Percentiles rank a stretch among this genome's conserved stretches.
Conservation (phyloP, 2,888 invertebrate genomes). For the Drosophila bunnanda region DNA sequence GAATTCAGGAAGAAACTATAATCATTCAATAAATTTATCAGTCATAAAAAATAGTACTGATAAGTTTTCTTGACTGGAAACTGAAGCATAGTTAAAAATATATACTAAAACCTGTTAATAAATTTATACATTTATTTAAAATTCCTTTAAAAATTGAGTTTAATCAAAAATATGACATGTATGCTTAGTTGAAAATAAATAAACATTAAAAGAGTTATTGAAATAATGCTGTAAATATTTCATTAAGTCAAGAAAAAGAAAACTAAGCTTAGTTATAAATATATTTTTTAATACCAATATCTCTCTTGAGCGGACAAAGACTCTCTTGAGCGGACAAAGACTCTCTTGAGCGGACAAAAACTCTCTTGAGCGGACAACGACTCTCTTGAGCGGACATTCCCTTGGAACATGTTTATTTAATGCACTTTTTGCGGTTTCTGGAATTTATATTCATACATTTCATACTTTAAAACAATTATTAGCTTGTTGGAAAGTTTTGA, state of each 20-base stretch:
- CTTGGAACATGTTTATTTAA: not conserved
- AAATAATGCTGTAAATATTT: no score
- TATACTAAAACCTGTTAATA: no score
- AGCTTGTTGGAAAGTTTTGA: constrained; percentile 7
- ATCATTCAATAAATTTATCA: no score
- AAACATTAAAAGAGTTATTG: no score
- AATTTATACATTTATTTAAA: no score
- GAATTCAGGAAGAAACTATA: not conserved
- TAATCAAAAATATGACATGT: no score
- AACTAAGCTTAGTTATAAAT: not conserved
- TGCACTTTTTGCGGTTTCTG: not conserved
- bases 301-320: not conserved
- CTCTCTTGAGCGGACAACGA: not conserved
- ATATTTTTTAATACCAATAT: not conserved
- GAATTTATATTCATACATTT: constrained; percentile 7
- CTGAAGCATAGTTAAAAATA: no score
- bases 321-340: not conserved
- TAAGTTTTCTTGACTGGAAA: no score
- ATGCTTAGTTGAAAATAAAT: no score
- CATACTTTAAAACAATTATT: constrained; percentile 18
- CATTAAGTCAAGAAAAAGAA: no score
- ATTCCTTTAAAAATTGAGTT: no score
- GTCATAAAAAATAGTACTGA: no score
- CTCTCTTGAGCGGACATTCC: not conserved
- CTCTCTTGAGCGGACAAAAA: not conserved